These are phyloP conservation scores for Boloria euphrosyne DNA, from an alignment of 2,888 invertebrate species.

Conservation along the genomic window DNA sequence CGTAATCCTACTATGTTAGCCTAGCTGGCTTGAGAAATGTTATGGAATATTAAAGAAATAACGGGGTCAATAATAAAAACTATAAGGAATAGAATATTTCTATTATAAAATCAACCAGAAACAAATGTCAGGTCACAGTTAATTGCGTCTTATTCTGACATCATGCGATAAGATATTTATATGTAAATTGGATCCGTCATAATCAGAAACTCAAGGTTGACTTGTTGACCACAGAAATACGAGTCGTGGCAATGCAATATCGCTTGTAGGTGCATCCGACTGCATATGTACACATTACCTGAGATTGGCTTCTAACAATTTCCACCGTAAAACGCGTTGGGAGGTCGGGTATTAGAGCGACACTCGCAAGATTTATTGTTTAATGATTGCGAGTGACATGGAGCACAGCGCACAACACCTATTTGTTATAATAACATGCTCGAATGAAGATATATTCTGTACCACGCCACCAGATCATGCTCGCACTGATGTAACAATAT, in stretches of 20 bases:
- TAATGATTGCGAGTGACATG: constrained; percentile 61
- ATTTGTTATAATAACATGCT: constrained; percentile 68
- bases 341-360: constrained; percentile 42
- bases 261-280: constrained; percentile 13
- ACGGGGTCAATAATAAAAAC: constrained; percentile 37
- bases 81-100: constrained; percentile 20
- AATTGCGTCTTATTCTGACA: constrained; percentile 14
- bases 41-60: constrained; percentile 49
- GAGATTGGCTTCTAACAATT: constrained; percentile 35
- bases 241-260: constrained; percentile 34
- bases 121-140: constrained; percentile 4
- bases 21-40: constrained; percentile 56
- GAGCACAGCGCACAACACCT: constrained; percentile 52
- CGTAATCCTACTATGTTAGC: constrained; percentile 75
- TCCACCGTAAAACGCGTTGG: constrained; percentile 40
- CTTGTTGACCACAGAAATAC: constrained; percentile 34
- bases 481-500: constrained; percentile 25
- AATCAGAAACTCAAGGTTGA: constrained; percentile 35
- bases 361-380: constrained; percentile 63
- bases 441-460: constrained; percentile 50
- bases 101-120: not conserved
- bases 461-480: constrained; percentile 31
- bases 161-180: constrained; percentile 26
- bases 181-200: constrained; percentile 32
- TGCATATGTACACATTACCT: constrained; percentile 17